These are phyloP conservation scores for Eubucco bourcierii DNA, from an alignment of 2,113 vertebrate species.

Conservation along the genomic window DNA sequence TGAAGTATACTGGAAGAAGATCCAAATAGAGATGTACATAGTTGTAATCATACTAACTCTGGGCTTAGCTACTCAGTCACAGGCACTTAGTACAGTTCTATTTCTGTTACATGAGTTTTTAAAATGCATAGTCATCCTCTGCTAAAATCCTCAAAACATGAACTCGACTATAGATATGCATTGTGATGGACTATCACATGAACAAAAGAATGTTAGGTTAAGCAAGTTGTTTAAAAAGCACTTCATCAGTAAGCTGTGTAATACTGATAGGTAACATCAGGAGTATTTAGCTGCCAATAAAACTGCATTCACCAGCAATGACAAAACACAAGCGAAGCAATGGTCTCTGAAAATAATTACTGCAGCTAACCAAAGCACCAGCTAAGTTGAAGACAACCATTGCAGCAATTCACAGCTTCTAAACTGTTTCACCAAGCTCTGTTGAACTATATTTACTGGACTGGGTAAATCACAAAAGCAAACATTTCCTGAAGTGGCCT, in stretches of 20 bases:
- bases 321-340: background rate
- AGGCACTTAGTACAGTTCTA: background rate
- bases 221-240: background rate
- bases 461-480: background rate
- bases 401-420: background rate
- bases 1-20: background rate
- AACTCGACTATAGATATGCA: background rate
- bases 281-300: background rate
- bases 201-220: background rate
- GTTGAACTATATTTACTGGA: background rate
- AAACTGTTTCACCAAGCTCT: background rate
- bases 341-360: conserved; percentile 1
- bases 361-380: background rate
- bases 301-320: background rate
- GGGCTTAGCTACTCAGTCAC: background rate
- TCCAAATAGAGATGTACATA: background rate
- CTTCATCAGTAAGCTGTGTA: background rate
- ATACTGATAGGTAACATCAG: background rate
- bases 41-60: background rate
- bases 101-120: background rate
- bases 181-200: background rate
- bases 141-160: background rate
- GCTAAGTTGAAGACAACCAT: background rate
- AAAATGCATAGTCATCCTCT: background rate
- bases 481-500: background rate